A percentile compares a stretch with the other conserved stretches of the same genome.
Evolutionary conservation across 1,140 invertebrate species (phyloP).

Genomic region (Penaeus chinensis): DNA sequence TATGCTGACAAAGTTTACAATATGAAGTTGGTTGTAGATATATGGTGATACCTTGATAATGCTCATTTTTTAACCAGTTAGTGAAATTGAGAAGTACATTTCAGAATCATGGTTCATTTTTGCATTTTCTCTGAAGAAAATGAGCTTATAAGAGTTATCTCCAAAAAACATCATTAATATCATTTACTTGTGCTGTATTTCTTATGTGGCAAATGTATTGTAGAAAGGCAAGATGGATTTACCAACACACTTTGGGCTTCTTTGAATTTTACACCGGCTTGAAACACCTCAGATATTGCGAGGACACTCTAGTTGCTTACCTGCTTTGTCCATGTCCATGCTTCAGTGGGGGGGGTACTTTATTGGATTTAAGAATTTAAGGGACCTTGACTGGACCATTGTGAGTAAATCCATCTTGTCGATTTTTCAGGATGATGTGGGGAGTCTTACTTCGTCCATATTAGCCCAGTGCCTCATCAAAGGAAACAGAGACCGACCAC

Average conservation of each 20-base stretch:
- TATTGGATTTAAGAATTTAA: slow-evolving; percentile 38
- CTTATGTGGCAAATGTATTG: slow-evolving; percentile 42
- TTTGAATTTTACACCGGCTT: slow-evolving; percentile 1
- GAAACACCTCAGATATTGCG: neutral
- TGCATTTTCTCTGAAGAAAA: neutral
- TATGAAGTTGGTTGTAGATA: too few species aligned
- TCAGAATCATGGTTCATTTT: neutral
- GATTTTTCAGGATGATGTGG: slow-evolving; percentile 60
- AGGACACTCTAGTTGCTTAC: slow-evolving; percentile 29
- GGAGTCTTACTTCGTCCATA: slow-evolving; percentile 56
- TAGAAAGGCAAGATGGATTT: slow-evolving; percentile 61
- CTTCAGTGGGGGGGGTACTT: slow-evolving; percentile 20
- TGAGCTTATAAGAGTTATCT: neutral
- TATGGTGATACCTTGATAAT: too few species aligned
- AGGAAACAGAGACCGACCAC: slow-evolving; percentile 46
- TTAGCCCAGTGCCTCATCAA: slow-evolving; percentile 62
- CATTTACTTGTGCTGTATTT: slow-evolving; percentile 1
- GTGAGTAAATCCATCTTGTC: slow-evolving; percentile 62
- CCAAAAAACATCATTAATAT: too few species aligned
- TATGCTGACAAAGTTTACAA: too few species aligned
- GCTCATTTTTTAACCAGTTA: too few species aligned
- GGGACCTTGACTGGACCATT: slow-evolving; percentile 42
- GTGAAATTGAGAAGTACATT: too few species aligned
- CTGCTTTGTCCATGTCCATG: slow-evolving; percentile 51
- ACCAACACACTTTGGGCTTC: slow-evolving; percentile 54